A percentile compares a stretch with the other conserved stretches of the same genome.
Conservation (phyloP, 2,888 invertebrate species). For the Julus scanicus region DNA sequence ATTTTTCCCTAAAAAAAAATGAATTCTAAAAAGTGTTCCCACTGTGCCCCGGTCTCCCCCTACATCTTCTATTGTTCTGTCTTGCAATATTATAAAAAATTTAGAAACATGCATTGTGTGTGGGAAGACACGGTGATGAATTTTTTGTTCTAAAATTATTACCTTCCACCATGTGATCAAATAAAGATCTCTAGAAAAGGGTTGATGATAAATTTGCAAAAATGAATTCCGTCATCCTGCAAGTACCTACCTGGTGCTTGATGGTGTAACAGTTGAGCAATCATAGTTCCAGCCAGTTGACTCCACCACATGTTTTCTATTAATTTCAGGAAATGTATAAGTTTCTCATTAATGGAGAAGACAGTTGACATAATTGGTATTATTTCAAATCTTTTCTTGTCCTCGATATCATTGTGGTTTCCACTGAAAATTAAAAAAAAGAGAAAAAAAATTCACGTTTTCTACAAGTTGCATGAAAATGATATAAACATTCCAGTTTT, state of each 20-base stretch:
- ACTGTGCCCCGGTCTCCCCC: background rate
- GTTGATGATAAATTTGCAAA: background rate
- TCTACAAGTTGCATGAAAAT: slow-evolving; percentile 13
- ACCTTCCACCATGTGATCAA: background rate
- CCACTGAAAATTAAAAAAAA: background rate
- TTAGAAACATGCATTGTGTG: background rate
- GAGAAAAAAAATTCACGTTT: background rate
- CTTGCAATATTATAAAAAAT: background rate
- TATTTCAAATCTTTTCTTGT: background rate
- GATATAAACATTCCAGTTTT: background rate
- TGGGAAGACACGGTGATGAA: background rate
- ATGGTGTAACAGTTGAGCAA: background rate
- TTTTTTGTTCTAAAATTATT: background rate
- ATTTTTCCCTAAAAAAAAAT: no score
- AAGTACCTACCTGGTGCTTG: no score
- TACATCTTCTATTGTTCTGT: background rate
- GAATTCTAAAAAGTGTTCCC: background rate
- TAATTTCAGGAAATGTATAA: slow-evolving; percentile 19
- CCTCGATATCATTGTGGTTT: background rate
- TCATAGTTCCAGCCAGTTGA: background rate
- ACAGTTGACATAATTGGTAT: slow-evolving; percentile 25
- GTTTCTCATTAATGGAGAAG: background rate
- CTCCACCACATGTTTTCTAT: background rate
- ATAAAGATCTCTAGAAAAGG: no score
- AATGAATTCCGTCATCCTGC: background rate